phyloP scores from a whole-genome alignment of 2,888 invertebrate genomes.

The Latrodectus hesperus region DNA sequence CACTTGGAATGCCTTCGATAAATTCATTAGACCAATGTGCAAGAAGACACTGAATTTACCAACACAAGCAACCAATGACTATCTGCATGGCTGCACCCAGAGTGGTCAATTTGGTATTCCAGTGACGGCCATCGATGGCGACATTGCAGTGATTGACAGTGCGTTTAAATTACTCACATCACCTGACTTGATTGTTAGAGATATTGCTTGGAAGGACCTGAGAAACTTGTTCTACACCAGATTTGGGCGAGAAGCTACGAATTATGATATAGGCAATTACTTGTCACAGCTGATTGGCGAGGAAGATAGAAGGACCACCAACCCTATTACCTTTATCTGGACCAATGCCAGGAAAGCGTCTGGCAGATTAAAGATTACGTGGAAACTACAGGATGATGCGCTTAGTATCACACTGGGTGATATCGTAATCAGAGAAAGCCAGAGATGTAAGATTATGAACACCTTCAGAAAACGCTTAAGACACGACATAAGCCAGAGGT shows the following conservation, averaged over 20 bases:
- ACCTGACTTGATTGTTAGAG: fast-evolving
- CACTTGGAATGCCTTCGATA: too few species aligned
- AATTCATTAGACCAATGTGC: too few species aligned
- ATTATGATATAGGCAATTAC: background rate
- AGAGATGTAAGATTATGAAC: background rate
- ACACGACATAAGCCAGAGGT: fast-evolving
- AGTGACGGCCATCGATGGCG: too few species aligned
- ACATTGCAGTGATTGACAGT: background rate
- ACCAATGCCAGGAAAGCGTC: background rate
- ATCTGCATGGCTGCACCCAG: too few species aligned
- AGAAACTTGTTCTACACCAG: background rate
- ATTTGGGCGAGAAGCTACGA: too few species aligned
- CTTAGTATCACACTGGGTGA: background rate
- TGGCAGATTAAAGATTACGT: background rate
- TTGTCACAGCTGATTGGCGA: background rate
- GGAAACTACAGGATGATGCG: background rate
- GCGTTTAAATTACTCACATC: background rate
- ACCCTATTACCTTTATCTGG: background rate
- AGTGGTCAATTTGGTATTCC: too few species aligned
- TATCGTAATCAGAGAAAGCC: background rate
- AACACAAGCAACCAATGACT: too few species aligned
- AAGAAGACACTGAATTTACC: too few species aligned
- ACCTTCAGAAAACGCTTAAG: too few species aligned
- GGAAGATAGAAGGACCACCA: background rate
- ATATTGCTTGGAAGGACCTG: fast-evolving